phyloP scores from a whole-genome alignment of 2,797 vertebrate genomes.

The Manis crassicaudata region DNA sequence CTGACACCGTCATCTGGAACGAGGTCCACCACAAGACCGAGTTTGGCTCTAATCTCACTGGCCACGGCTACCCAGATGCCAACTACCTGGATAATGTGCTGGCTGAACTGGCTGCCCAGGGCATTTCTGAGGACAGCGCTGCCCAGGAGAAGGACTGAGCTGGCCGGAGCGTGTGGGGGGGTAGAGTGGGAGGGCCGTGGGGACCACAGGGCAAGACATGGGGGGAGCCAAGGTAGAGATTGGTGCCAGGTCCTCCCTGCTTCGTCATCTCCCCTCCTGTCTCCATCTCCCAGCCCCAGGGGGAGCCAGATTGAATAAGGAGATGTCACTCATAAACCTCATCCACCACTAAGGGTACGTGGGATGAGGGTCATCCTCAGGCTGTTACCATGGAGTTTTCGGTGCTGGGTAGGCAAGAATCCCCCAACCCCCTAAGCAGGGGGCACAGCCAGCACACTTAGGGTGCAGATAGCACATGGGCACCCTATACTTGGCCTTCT shows the following conservation, averaged over 20 bases:
- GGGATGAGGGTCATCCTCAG: not conserved
- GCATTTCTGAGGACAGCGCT: conserved; percentile 92
- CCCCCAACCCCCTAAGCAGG: not conserved
- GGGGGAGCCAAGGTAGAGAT: conserved; percentile 17
- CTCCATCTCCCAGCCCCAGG: not conserved
- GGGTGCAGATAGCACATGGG: not conserved
- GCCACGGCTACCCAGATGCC: conserved; percentile 95
- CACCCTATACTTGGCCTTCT: conserved; percentile 52
- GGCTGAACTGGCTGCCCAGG: conserved; percentile 95
- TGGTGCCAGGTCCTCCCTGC: not conserved
- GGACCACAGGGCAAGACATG: not conserved
- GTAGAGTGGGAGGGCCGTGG: not conserved
- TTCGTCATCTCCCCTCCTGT: not conserved
- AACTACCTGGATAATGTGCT: conserved; percentile 98
- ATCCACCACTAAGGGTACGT: not conserved
- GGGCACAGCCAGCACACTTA: not conserved
- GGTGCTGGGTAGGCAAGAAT: conserved; percentile 26
- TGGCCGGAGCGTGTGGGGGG: not conserved
- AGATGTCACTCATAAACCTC: conserved; percentile 44
- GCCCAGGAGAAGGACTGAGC: conserved; percentile 86
- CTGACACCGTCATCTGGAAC: conserved; percentile 97
- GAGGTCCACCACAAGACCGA: conserved; percentile 99
- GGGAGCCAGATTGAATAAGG: not conserved
- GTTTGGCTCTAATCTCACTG: conserved; percentile 96
- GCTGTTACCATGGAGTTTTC: not conserved